These are phyloP conservation scores for Andrena bucephala DNA, from an alignment of 2,888 invertebrate genomes.

Conservation along the genomic window DNA sequence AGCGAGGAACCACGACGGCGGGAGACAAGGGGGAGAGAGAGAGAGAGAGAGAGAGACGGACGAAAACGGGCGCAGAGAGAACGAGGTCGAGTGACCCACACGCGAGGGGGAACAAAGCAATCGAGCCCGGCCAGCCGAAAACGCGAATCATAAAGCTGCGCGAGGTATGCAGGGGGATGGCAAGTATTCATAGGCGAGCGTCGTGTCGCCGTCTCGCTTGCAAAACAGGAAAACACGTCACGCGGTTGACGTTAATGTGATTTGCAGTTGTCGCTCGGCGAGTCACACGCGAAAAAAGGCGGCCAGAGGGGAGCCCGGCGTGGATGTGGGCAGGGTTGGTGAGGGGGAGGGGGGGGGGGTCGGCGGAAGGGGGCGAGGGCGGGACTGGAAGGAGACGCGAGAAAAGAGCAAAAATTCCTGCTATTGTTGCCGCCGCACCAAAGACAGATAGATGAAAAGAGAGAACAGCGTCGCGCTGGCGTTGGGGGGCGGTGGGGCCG, in stretches of 20 bases:
- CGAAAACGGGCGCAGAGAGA: conserved; percentile 30
- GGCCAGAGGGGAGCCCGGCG: background rate
- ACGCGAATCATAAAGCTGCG: conserved; percentile 58
- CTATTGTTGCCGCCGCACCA: conserved; percentile 31
- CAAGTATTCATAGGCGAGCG: conserved; percentile 43
- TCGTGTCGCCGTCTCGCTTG: conserved; percentile 60
- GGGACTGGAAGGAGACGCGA: background rate
- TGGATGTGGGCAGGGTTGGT: too few relatives aligned
- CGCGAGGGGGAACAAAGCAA: conserved; percentile 54
- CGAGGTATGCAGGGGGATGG: conserved; percentile 24
- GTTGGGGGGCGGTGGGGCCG: background rate
- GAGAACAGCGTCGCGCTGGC: conserved; percentile 17
- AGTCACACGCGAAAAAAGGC: conserved; percentile 44
- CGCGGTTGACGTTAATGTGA: conserved; percentile 75
- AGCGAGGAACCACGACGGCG: background rate
- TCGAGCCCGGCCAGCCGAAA: conserved; percentile 59
- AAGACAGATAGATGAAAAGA: conserved; percentile 2
- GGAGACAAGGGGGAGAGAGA: background rate
- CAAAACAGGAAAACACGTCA: conserved; percentile 77
- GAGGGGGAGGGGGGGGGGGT: too few relatives aligned
- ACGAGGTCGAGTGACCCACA: conserved; percentile 59
- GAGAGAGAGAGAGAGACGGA: conserved; percentile 6
- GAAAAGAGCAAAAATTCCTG: conserved; percentile 27
- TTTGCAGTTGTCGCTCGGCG: conserved; percentile 66
- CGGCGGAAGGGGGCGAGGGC: background rate